A percentile compares a stretch with the other conserved stretches of the same genome.
These are phyloP conservation scores for Trididemnum miniatum DNA, from an alignment of 23 tunicate species.

Conservation along the genomic window DNA sequence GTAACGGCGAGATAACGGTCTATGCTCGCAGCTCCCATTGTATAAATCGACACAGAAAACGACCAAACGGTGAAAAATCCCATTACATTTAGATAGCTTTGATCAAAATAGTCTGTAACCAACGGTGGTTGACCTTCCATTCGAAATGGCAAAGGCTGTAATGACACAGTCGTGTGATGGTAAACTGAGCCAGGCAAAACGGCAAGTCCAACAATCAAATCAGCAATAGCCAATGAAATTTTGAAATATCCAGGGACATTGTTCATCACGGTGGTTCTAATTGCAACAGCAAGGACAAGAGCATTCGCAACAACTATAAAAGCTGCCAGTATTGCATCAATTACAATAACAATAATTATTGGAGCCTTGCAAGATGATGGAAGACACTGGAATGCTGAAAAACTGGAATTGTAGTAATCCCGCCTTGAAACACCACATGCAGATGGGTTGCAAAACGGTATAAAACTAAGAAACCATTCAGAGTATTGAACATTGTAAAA, in stretches of 20 bases:
- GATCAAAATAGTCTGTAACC: conserved; percentile 55
- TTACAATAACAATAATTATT: conserved; percentile 42
- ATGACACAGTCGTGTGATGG: conserved; percentile 33
- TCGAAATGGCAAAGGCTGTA: conserved; percentile 66
- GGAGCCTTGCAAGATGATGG: conserved; percentile 44
- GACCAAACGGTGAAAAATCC: conserved; percentile 79
- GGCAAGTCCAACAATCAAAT: conserved; percentile 74
- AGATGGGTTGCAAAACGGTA: conserved; percentile 66
- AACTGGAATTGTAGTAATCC: conserved; percentile 13
- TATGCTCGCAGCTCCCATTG: conserved; percentile 80
- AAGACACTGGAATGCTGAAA: conserved; percentile 52
- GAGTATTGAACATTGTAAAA: conserved; percentile 32
- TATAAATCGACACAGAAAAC: conserved; percentile 63
- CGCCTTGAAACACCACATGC: conserved; percentile 55
- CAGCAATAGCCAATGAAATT: conserved; percentile 86
- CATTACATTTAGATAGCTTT: conserved; percentile 53
- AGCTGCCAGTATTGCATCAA: conserved; percentile 60
- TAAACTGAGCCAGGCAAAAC: conserved; percentile 79
- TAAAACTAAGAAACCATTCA: conserved; percentile 59
- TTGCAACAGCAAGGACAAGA: conserved; percentile 75
- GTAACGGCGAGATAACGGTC: conserved; percentile 84
- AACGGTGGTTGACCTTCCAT: conserved; percentile 51
- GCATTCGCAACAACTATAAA: conserved; percentile 49
- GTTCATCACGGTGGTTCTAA: conserved; percentile 61
- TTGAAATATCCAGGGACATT: conserved; percentile 94